Evolutionary conservation across 2,888 invertebrate genomes (phyloP), one percentile per base, ranked within the genome.

Genomic region (Noctua fimbriata): DNA sequence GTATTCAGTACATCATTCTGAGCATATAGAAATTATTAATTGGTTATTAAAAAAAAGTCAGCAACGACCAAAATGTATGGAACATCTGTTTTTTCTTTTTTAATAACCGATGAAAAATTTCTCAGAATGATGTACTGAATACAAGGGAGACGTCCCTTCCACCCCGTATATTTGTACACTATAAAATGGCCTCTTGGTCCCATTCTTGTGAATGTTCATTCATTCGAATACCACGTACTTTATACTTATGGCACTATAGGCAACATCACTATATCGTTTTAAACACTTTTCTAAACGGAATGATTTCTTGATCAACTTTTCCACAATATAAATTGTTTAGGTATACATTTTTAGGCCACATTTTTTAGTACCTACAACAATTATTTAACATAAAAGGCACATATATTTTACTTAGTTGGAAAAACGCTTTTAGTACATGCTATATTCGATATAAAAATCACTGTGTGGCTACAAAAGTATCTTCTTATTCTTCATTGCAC

Each of bases 401-500:
- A 52, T 44, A 14, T 60, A 36, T 12, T 36, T 36, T 5, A 32
- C 9, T 63, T 0, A 9, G 32, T 16, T 18, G 18, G 21, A 32
- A 63, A 63, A 9, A 63, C 63, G 32, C 32, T 32, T 63, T 63
- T 32, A 63, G 32, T 63, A 18, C 32, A 9, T 58, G 24, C 52
- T 70, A 63, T 66, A 60, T 70, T 44, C 52, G 58, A 70, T 70
- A 70, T 49, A 58, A 74, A 63, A 74, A 85, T 88, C 87, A 88
- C 88, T 82, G 41, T 81, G 85, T 73, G 82, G 82, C 84, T 80
- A 83, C 83, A 82, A 36, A 76, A 55, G 75, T 78, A 73, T 89
- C 81, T 83, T 41, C 41, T 41, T 41, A 41, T 7, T 41, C 41
- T 41, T 41, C 41, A 41, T 41, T 41, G 9, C 41, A 41, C 7